These are phyloP conservation scores for Ptychochromis oligacanthus DNA, from an alignment of 2,113 vertebrate genomes.

Conservation along the genomic window DNA sequence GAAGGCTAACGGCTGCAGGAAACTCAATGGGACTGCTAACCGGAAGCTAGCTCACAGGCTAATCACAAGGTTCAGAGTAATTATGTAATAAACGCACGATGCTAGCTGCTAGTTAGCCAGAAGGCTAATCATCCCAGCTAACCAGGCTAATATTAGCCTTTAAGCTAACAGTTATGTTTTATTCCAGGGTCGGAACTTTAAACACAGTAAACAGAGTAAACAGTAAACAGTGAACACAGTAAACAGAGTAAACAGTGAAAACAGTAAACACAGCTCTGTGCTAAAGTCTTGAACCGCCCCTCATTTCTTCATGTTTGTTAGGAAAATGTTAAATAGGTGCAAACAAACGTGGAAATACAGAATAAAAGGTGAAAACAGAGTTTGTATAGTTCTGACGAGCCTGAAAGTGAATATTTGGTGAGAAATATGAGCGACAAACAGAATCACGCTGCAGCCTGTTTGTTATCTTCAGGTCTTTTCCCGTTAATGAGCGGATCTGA, in stretches of 20 bases:
- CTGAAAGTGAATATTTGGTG: not conserved
- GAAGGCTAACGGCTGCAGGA: not conserved
- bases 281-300: not conserved
- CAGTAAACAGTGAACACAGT: no score
- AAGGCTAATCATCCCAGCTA: not conserved
- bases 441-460: no score
- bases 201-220: no score
- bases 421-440: not conserved
- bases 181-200: no score
- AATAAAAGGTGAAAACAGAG: not conserved
- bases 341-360: not conserved
- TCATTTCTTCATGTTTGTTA: not conserved
- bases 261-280: not conserved
- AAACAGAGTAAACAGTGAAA: no score
- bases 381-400: not conserved
- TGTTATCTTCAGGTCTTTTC: no score
- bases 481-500: no score
- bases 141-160: not conserved
- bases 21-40: not conserved
- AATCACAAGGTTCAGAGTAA: not conserved
- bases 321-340: not conserved
- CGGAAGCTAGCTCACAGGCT: not conserved
- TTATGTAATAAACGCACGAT: not conserved
- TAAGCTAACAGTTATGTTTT: not conserved
- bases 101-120: not conserved